phyloP scores from a whole-genome alignment of 2,797 vertebrate genomes.

The Brachymystax lenok region DNA sequence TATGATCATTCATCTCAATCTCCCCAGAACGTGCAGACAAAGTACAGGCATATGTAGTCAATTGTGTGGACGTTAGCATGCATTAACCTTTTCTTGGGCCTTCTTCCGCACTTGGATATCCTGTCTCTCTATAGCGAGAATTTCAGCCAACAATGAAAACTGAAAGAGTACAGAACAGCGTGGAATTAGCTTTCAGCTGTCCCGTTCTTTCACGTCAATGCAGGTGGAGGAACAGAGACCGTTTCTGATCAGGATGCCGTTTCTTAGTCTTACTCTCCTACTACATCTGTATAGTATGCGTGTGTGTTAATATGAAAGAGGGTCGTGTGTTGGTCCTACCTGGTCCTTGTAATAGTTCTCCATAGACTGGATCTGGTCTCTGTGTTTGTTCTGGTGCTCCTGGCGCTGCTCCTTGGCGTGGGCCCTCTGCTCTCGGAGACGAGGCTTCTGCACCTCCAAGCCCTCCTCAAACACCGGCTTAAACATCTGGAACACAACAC shows the following conservation, averaged over 20 bases:
- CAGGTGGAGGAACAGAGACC: background rate
- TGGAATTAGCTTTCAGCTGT: background rate
- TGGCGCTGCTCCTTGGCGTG: constrained; percentile 83
- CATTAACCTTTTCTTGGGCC: constrained; percentile 86
- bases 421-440: constrained; percentile 82
- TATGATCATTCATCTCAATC: too few relatives aligned
- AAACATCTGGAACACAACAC: constrained; percentile 79
- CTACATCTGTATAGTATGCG: too few relatives aligned
- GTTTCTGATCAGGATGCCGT: background rate
- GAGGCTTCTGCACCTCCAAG: constrained; percentile 88
- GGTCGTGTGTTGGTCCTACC: constrained; percentile 63
- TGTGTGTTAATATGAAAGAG: too few relatives aligned
- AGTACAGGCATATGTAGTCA: too few relatives aligned
- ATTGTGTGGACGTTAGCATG: too few relatives aligned
- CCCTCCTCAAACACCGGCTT: constrained; percentile 92
- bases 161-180: constrained; percentile 47
- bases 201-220: background rate
- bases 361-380: constrained; percentile 86
- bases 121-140: constrained; percentile 82
- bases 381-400: constrained; percentile 80
- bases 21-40: too few relatives aligned
- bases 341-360: constrained; percentile 97
- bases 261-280: background rate
- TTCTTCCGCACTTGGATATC: constrained; percentile 87
- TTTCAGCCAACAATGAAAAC: constrained; percentile 93